A percentile compares a stretch with the other conserved stretches of the same genome.
phyloP scores from a whole-genome alignment of 2,888 invertebrate species.

The Rhyacophila evoluta region DNA sequence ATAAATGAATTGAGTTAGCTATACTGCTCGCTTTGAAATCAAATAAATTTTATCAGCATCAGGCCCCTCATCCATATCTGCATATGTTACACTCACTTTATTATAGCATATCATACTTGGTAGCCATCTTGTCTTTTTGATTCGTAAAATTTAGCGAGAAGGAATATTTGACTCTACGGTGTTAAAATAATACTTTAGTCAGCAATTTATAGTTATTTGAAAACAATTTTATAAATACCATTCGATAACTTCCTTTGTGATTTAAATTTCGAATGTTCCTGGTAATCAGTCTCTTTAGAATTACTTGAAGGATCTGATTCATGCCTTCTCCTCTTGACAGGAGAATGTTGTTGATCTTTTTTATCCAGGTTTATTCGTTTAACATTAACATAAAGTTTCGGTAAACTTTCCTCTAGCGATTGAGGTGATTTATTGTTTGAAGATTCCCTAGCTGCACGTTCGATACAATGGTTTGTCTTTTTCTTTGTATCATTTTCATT shows the following conservation, averaged over 20 bases:
- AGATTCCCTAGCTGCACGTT: background rate
- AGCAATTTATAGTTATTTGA: background rate
- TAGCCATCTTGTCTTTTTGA: background rate
- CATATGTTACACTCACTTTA: too few relatives aligned
- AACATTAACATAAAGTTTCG: background rate
- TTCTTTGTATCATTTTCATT: background rate
- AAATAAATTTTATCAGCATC: too few relatives aligned
- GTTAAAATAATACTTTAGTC: background rate
- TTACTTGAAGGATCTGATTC: background rate
- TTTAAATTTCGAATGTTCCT: background rate
- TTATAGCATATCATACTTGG: background rate
- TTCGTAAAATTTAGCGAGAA: too few relatives aligned
- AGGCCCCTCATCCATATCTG: too few relatives aligned
- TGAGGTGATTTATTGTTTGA: background rate
- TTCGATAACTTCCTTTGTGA: background rate
- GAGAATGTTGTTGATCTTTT: background rate
- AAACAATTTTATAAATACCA: background rate
- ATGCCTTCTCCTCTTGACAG: background rate
- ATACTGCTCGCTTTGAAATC: too few relatives aligned
- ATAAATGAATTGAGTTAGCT: too few relatives aligned
- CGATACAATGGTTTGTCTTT: background rate
- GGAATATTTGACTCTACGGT: background rate
- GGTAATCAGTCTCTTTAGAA: background rate
- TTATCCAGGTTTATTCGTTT: background rate
- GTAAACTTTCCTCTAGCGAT: background rate